Evolutionary conservation across 2,797 vertebrate species (phyloP), one percentile per base, ranked within the genome.

Genomic region (Halcyon leucocephala): DNA sequence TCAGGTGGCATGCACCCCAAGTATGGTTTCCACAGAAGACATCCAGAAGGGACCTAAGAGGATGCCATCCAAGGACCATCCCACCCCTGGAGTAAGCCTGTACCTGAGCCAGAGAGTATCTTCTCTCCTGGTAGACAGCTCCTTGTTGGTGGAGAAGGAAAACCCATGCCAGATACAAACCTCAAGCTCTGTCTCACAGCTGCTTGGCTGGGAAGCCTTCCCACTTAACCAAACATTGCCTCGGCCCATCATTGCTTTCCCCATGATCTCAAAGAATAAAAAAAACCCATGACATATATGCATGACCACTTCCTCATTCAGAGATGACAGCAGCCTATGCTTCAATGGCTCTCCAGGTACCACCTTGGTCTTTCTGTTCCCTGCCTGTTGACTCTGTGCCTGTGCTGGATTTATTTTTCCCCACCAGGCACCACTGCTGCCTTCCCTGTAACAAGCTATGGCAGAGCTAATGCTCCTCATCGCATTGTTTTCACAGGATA

Each of bases 141-240:
- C 39, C 24, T 60, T 67, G 52, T 31, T 51, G 11, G 21, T 60
- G 31, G 25, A 52, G 54, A 80, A 86, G 10, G 55, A 86, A 93
- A 93, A 86, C 5, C 14, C n/a, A 74, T 33, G 57, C 77, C 82
- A 96, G 86, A 78, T 17, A 48, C 31, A 86, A 92, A 87, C 29
- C 60, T 52, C 39, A 62, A 90, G 41, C 2, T 88, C 78, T 86
- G 73, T 49, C 61, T 95, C 62, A 29, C 39, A 92, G 66, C 21
- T 86, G 62, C 37, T 81, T 84, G 62, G 20, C 41, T 74, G 44
- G n/a, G 21, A 93, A 88, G 15, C 20, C 55, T 72, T 90, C 28
- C 37, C n/a, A 49, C 29, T 54, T 17, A 2, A 66, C 14, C 24
- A 95, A 70, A 51, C 41, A 66, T 31, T 31, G 58, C 42, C 11